Percentiles rank a stretch among this genome's conserved stretches.
Evolutionary conservation across 2,797 vertebrate species (phyloP).

Genomic region (Phalanger gymnotis): DNA sequence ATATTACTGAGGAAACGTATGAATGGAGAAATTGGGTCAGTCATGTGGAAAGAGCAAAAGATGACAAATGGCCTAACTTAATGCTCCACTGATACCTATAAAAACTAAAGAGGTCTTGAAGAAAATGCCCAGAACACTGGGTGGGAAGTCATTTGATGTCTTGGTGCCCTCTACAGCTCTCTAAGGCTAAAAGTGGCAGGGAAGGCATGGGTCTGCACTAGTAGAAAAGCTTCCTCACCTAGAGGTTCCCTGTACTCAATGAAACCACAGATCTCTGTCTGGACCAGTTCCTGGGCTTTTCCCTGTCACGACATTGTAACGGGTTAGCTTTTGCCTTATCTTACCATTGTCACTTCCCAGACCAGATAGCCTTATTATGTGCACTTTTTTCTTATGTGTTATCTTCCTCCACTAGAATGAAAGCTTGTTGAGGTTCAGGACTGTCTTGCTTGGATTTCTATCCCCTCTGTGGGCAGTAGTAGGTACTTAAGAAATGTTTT

Average conservation of each 20-base stretch:
- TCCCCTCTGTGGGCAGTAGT: neutral
- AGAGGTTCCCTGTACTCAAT: neutral
- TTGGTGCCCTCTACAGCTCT: neutral
- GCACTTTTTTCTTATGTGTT: neutral
- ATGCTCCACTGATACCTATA: neutral
- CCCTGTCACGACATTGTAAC: neutral
- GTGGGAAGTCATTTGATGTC: neutral
- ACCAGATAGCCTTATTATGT: neutral
- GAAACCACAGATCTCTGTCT: neutral
- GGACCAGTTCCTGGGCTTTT: neutral
- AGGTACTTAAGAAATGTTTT: neutral
- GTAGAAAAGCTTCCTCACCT: neutral
- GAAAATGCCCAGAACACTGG: neutral
- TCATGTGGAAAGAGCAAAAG: neutral
- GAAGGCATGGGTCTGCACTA: neutral
- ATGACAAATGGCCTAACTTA: neutral
- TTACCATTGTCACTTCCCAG: neutral
- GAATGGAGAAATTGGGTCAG: neutral
- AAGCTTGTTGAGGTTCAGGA: neutral
- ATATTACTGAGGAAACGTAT: neutral
- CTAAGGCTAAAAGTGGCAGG: neutral
- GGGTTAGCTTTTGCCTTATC: neutral
- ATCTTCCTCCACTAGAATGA: neutral
- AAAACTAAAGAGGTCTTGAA: neutral
- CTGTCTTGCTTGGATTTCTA: neutral